These are phyloP conservation scores for Synanceia verrucosa DNA, from an alignment of 2,797 vertebrate species.

Conservation along the genomic window DNA sequence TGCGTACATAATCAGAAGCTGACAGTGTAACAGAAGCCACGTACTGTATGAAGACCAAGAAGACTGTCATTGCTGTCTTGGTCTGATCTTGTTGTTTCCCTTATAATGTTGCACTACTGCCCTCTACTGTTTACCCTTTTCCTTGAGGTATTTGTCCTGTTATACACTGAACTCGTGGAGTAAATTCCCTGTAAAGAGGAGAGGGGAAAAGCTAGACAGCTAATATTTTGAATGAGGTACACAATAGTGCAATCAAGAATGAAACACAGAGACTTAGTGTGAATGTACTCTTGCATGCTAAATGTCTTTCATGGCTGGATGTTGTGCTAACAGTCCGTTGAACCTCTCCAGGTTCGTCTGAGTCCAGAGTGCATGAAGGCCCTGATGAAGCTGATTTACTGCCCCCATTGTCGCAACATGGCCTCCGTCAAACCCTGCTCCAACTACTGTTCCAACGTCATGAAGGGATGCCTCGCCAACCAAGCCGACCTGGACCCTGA, in stretches of 20 bases:
- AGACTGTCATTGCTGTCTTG: neutral
- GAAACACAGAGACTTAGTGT: neutral
- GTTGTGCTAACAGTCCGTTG: neutral
- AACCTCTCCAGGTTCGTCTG: constrained; percentile 84
- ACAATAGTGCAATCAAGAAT: neutral
- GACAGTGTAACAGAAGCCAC: constrained; percentile 29
- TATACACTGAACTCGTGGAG: no score
- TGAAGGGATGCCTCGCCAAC: constrained; percentile 95
- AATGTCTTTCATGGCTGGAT: neutral
- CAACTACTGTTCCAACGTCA: constrained; percentile 91
- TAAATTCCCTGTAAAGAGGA: neutral
- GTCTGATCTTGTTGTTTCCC: neutral
- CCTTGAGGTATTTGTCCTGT: neutral
- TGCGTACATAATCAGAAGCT: neutral
- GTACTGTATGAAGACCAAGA: neutral
- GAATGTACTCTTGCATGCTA: neutral
- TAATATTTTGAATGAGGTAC: neutral
- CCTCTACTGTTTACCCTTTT: constrained; percentile 30
- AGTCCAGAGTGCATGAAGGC: constrained; percentile 88
- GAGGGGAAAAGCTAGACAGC: neutral
- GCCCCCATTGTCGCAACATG: constrained; percentile 89
- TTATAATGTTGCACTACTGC: constrained; percentile 11
- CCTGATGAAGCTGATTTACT: constrained; percentile 93
- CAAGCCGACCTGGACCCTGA: constrained; percentile 91
- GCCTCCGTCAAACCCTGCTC: constrained; percentile 87